Percentiles rank a stretch among this genome's conserved stretches.
Evolutionary conservation across 1,140 invertebrate species (phyloP).

Genomic region (Drosophila rufa): DNA sequence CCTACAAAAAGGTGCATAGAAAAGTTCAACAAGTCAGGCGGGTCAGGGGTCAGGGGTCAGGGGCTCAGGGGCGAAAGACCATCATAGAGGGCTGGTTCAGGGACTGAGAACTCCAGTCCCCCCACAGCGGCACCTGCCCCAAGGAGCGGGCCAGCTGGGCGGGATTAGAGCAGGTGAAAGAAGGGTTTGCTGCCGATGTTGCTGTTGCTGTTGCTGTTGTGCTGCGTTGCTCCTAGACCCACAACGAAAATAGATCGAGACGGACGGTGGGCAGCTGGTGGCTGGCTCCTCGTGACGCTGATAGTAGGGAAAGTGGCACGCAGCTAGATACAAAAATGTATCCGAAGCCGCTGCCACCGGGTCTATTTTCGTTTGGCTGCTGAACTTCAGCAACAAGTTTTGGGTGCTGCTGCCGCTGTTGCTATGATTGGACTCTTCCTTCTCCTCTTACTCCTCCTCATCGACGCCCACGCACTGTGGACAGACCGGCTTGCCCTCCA

Average conservation of each 20-base stretch:
- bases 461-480: conserved; percentile 95
- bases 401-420: conserved; percentile 18
- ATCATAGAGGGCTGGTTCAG: conserved; percentile 44
- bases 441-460: conserved; percentile 90
- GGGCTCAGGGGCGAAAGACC: conserved; percentile 44
- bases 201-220: conserved; percentile 21
- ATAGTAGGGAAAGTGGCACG: conserved; percentile 53
- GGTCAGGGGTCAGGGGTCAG: conserved; percentile 1
- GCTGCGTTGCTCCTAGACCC: conserved; percentile 46
- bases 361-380: conserved; percentile 60
- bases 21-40: conserved; percentile 63
- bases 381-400: conserved; percentile 58
- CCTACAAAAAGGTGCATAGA: conserved; percentile 69
- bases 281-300: conserved; percentile 31
- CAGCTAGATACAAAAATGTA: conserved; percentile 63
- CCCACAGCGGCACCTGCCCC: conserved; percentile 42
- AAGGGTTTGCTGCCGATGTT: conserved; percentile 20
- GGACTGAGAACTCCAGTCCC: conserved; percentile 23
- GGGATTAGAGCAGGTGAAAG: not conserved
- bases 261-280: conserved; percentile 39
- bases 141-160: conserved; percentile 47
- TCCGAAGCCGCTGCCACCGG: conserved; percentile 44
- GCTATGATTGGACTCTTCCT: conserved; percentile 5
- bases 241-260: conserved; percentile 48
- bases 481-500: conserved; percentile 96